These are phyloP conservation scores for Drepana arcuata DNA, from an alignment of 1,140 invertebrate species.

Conservation along the genomic window DNA sequence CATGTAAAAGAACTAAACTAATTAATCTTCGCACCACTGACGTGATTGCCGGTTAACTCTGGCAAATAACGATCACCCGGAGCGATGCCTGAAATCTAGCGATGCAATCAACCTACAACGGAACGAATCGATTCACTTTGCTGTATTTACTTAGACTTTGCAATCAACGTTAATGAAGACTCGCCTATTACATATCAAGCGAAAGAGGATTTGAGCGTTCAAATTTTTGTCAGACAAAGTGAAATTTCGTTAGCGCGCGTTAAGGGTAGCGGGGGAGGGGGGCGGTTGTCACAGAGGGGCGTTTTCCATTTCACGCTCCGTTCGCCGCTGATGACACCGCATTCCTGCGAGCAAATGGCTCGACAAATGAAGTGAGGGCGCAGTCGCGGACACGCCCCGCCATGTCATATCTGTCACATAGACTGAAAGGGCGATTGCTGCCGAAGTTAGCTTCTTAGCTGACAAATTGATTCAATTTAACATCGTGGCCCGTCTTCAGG, in stretches of 20 bases:
- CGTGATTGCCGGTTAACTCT: no score
- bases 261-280: conserved; percentile 25
- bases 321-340: conserved; percentile 64
- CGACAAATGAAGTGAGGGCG: conserved; percentile 64
- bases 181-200: conserved; percentile 26
- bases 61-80: no score
- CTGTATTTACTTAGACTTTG: conserved; percentile 16
- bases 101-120: no score
- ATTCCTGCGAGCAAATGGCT: conserved; percentile 63
- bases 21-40: no score
- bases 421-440: conserved; percentile 23
- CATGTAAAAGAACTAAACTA: no score
- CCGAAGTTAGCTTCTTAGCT: conserved; percentile 18
- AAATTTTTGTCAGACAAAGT: conserved; percentile 21
- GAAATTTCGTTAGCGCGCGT: conserved; percentile 57
- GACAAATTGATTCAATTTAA: conserved; percentile 52
- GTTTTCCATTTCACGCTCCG: conserved; percentile 69
- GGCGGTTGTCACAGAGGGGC: conserved; percentile 45
- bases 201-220: conserved; percentile 11
- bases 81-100: no score
- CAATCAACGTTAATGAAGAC: conserved; percentile 20
- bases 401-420: conserved; percentile 61
- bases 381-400: conserved; percentile 51
- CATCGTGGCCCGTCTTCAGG: conserved; percentile 18
- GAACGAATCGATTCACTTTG: conserved; percentile 15